Base-by-base conservation (phyloP, 1,140 invertebrate species). In the Ectropis grisescens region DNA sequence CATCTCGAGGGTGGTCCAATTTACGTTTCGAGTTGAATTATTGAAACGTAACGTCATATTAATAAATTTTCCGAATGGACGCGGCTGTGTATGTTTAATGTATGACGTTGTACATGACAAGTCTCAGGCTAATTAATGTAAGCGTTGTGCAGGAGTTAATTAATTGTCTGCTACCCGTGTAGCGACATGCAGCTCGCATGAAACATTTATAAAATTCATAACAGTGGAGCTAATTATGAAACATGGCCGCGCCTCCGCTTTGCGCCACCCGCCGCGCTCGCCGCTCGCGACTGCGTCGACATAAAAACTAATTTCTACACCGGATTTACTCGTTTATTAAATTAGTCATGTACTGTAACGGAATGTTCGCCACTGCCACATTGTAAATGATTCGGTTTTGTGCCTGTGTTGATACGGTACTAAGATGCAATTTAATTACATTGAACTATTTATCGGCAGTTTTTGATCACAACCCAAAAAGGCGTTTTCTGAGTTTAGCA, bases 121-220 rank as follows among this genome's bases (percentile, higher is more conserved):
- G 56, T 58, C 41, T 46, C 47, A 50, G 41, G 43, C 50, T 78
- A 71, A 78, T 72, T 71, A 72, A 75, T 71, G 58, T 66, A 75
- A 75, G 60, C 60, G 52, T 42, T 49, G 67, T 45, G 36, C 54
- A 60, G 43, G 55, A 64, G 58, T 61, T 75, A 71, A 76, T 75
- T 80, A 80, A 80, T 80, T 76, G 68, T 68, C 65, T 62, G 55
- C 59, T 60, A 50, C 55, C 58, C 58, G 48, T 58, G 58, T 53
- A n/a, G n/a, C n/a, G n/a, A n/a, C n/a, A n/a, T n/a, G n/a, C n/a
- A 60, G 51, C 37, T 45, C 41, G 52, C 66, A 80, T 76, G 62
- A 80, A 76, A 74, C 68, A 80, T 80, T 75, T 68, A 80, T 79
- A 66, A 54, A 70, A 75, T 70, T 80, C 69, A 80, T 80, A 80